Conservation (phyloP, 1,140 invertebrate species). For the Camponotus floridanus region DNA sequence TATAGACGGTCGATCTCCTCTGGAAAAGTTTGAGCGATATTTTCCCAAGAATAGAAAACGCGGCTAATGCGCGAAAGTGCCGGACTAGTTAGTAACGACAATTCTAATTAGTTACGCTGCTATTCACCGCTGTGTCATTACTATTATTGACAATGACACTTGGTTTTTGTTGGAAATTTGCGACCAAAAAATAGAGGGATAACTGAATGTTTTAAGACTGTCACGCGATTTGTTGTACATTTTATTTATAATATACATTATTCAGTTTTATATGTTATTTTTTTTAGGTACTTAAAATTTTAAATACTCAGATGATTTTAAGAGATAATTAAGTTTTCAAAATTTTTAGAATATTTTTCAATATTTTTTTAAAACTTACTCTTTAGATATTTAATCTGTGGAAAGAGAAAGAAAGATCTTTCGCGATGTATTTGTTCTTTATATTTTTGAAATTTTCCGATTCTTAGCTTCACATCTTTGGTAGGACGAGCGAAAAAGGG, state of each 20-base stretch:
- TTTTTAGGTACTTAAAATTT: not conserved
- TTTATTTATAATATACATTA: not conserved
- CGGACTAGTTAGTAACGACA: conserved; percentile 65
- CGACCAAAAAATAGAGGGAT: conserved; percentile 6
- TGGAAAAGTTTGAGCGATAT: conserved; percentile 43
- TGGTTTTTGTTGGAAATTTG: conserved; percentile 64
- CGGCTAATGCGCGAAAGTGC: conserved; percentile 73
- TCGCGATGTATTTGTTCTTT: not conserved
- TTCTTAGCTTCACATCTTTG: not conserved
- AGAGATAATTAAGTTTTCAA: not conserved
- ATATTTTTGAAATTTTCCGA: not conserved
- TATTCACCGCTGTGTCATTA: conserved; percentile 63
- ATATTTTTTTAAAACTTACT: not conserved
- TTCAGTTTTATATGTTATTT: not conserved
- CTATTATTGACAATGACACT: conserved; percentile 67
- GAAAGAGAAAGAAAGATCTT: not conserved
- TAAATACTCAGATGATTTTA: not conserved
- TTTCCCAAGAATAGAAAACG: conserved; percentile 70
- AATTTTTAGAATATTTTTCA: not conserved
- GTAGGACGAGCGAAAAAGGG: not conserved
- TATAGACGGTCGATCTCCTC: conserved; percentile 17
- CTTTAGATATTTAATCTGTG: not conserved
- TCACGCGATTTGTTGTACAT: not conserved
- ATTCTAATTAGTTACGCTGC: conserved; percentile 71
- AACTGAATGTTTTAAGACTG: not conserved